Base-by-base conservation (phyloP, 2,113 vertebrate species). In the Eonycteris spelaea region DNA sequence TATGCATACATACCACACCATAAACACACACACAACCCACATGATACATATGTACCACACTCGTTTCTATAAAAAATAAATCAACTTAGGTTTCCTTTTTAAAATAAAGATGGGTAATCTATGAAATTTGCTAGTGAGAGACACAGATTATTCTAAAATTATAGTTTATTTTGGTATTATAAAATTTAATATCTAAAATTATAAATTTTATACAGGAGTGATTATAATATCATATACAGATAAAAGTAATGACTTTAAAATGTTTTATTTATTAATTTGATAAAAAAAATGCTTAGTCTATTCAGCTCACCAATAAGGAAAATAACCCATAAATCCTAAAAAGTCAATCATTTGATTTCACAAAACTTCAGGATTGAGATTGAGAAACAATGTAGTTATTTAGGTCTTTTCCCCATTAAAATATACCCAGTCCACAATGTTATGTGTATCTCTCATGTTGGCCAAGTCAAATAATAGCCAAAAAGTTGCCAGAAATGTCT, bases 201-300 rank as follows among this genome's bases (percentile, higher is more conserved):
- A 55, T 35, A 79, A 61, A 82, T 61, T 95, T 95, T 68, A 82
- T 21, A 51, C 9, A 53, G 59, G 18, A 83, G 43, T 78, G 22
- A 28, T 86, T 77, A 73, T 77, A 43, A 80, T 77, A 73, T 28
- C 35, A 61, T 59, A 74, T 9, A 78, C 3, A 94, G 24, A 77
- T 80, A 85, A 89, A 18, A 14, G 86, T 40, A 89, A 61, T 40
- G 26, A 24, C 28, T 95, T 97, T 92, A 63, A 96, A 84, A 82
- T 75, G 8, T 9, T 93, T 79, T 91, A 57, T 78, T 92, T 61
- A 87, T 18, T 85, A 74, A 87, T n/a, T 93, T 79, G 59, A 57
- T 89, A 2, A 96, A 4, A 96, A 86, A 93, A 78, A 35, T 55
- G 35, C 12, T 21, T 78, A 28, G 26, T 67, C 57, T 93, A 93